phyloP scores from a whole-genome alignment of 2,113 vertebrate species.

The Penelope pileata region DNA sequence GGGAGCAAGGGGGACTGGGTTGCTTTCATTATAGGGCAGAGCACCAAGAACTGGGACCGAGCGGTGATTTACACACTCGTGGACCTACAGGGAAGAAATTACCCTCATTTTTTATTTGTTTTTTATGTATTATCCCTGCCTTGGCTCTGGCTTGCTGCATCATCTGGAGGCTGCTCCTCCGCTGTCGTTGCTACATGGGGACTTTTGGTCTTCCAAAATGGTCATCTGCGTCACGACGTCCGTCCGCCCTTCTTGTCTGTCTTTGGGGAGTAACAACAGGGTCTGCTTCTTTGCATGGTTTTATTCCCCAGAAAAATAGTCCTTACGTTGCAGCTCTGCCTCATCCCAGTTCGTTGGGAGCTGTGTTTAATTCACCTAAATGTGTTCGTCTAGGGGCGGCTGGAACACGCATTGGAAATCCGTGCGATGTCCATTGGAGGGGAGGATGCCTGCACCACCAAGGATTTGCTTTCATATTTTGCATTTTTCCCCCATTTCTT shows the following conservation, averaged over 20 bases:
- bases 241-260: accelerated
- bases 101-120: neutral
- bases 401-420: neutral
- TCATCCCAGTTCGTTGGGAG: neutral
- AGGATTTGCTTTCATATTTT: neutral
- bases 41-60: neutral
- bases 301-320: neutral
- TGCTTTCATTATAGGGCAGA: neutral
- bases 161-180: accelerated
- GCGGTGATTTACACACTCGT: neutral
- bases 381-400: too few relatives aligned
- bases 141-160: neutral
- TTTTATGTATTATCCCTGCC: neutral
- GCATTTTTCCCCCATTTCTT: neutral
- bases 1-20: neutral
- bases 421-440: neutral
- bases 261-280: neutral
- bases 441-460: neutral
- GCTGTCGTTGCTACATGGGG: neutral
- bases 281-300: neutral
- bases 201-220: neutral
- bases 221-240: accelerated
- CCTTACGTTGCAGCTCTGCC: neutral
- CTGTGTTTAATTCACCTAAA: neutral
- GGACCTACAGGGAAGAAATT: neutral